Conservation (phyloP, 2,797 vertebrate species). For the Sebastes hubbsi region DNA sequence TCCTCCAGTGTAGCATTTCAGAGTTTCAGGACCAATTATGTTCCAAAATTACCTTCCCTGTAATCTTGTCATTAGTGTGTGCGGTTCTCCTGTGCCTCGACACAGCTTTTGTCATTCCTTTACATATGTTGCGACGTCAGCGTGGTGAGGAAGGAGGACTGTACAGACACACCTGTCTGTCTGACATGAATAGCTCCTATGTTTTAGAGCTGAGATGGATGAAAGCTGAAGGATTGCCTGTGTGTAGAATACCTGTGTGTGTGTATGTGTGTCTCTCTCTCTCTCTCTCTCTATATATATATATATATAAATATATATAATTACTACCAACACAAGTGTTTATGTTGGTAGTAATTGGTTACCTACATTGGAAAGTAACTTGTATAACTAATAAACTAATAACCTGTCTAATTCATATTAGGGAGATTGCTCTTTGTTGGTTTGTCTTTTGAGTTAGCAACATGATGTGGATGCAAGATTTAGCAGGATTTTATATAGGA, state of each 20-base stretch:
- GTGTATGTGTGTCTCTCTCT: not conserved
- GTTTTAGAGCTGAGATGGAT: not conserved
- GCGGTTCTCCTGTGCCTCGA: not conserved
- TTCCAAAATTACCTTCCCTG: conserved; percentile 20
- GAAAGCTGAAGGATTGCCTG: not conserved
- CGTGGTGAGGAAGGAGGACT: not conserved
- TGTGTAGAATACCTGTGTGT: not conserved
- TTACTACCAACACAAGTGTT: not conserved
- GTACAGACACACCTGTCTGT: not conserved
- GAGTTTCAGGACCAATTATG: conserved; percentile 14
- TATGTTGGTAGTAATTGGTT: not conserved
- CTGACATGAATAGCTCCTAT: conserved; percentile 10
- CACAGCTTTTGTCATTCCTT: not conserved
- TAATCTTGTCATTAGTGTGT: conserved; percentile 35
- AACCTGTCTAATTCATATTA: too few relatives aligned
- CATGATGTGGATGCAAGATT: too few relatives aligned
- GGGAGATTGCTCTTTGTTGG: too few relatives aligned
- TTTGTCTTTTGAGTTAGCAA: too few relatives aligned
- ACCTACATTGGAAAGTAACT: not conserved
- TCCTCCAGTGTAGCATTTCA: conserved; percentile 1
- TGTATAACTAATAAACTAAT: not conserved
- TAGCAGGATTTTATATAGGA: too few relatives aligned
- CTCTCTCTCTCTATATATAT: too few relatives aligned
- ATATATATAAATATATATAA: too few relatives aligned
- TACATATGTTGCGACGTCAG: not conserved